phyloP scores from a whole-genome alignment of 2,113 vertebrate species.

The Rhynchopsitta pachyrhyncha region DNA sequence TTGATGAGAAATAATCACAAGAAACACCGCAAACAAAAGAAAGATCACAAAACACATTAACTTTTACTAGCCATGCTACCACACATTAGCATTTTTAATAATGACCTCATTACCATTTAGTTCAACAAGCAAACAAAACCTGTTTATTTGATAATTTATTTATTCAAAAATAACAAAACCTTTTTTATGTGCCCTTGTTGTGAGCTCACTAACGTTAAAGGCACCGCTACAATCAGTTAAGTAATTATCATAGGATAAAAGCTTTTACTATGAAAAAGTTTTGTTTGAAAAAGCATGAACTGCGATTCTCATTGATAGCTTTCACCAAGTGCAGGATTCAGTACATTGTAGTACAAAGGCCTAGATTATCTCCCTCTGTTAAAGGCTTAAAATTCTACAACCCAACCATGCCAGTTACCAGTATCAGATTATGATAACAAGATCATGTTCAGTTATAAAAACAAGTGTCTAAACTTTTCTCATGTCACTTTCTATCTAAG shows the following conservation, averaged over 20 bases:
- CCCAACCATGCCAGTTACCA: slow-evolving; percentile 88
- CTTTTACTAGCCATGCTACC: background rate
- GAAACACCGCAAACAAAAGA: slow-evolving; percentile 36
- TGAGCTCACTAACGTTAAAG: slow-evolving; percentile 65
- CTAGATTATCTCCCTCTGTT: slow-evolving; percentile 90
- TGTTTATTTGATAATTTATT: slow-evolving; percentile 52
- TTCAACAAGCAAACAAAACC: slow-evolving; percentile 32
- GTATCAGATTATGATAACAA: slow-evolving; percentile 96
- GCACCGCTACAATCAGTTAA: slow-evolving; percentile 78
- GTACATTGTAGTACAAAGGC: slow-evolving; percentile 93
- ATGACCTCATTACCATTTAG: slow-evolving; percentile 54
- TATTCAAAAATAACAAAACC: slow-evolving; percentile 44
- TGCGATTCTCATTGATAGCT: slow-evolving; percentile 83
- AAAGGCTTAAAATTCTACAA: slow-evolving; percentile 88
- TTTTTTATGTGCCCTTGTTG: slow-evolving; percentile 39
- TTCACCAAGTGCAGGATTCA: slow-evolving; percentile 86
- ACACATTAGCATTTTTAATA: slow-evolving; percentile 67
- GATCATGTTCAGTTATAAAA: slow-evolving; percentile 97
- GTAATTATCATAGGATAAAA: slow-evolving; percentile 91
- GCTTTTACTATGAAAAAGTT: slow-evolving; percentile 86
- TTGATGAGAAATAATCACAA: slow-evolving; percentile 17
- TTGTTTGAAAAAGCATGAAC: slow-evolving; percentile 86
- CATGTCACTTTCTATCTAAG: slow-evolving; percentile 95
- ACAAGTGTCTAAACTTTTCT: slow-evolving; percentile 99
- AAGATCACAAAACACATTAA: slow-evolving; percentile 53